A percentile compares a stretch with the other conserved stretches of the same genome.
Conservation (phyloP, 2,797 vertebrate genomes). For the Coluber constrictor region DNA sequence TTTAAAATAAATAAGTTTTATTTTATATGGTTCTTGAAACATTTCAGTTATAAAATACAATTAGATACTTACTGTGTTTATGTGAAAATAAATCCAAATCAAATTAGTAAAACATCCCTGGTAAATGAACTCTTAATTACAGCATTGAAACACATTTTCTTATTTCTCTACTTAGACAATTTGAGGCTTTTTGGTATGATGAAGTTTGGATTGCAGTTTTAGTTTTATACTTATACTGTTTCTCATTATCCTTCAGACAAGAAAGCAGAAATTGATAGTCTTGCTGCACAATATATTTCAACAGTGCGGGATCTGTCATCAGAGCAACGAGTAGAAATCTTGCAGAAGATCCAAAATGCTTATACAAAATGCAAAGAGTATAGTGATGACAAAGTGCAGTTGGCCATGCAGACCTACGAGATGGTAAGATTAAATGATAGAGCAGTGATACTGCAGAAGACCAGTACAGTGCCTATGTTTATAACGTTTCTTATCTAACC, state of each 20-base stretch:
- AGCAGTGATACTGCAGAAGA: not conserved
- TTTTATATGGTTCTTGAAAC: fast-evolving
- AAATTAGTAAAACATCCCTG: not conserved
- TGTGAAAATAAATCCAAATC: not conserved
- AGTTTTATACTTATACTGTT: fast-evolving
- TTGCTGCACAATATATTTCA: slow-evolving; percentile 89
- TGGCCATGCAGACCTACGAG: slow-evolving; percentile 98
- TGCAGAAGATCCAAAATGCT: slow-evolving; percentile 90
- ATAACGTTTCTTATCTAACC: not conserved
- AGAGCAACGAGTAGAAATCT: slow-evolving; percentile 85
- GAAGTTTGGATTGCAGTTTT: not conserved
- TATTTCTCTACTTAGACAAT: not conserved
- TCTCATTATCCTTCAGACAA: slow-evolving; percentile 78
- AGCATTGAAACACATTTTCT: not conserved
- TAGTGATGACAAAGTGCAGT: slow-evolving; percentile 96
- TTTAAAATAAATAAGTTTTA: not conserved
- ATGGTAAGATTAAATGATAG: slow-evolving; percentile 78
- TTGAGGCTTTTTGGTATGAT: not conserved
- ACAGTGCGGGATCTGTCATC: slow-evolving; percentile 84
- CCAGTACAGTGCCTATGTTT: not conserved
- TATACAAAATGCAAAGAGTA: slow-evolving; percentile 95
- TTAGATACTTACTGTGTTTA: not conserved
- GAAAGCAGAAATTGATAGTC: slow-evolving; percentile 90
- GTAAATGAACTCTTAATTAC: not conserved
- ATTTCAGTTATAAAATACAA: not conserved